Evolutionary conservation across 1,140 invertebrate genomes (phyloP).

Genomic region (Drosophila takahashii): DNA sequence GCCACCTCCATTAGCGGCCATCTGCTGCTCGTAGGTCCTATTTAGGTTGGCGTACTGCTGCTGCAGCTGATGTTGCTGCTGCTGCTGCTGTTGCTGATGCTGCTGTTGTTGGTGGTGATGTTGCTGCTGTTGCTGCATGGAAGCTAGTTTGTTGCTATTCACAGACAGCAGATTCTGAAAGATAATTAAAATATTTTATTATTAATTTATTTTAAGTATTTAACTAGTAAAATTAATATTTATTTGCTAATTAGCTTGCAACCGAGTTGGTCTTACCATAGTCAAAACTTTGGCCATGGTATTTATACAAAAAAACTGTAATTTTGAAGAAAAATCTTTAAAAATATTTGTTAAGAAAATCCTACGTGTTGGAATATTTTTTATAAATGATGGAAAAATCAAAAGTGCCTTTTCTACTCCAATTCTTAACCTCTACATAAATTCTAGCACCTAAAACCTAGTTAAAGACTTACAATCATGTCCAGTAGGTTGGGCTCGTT

Average conservation of each 20-base stretch:
- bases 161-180: constrained; percentile 79
- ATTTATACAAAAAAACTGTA: background rate
- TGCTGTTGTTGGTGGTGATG: constrained; percentile 80
- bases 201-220: too few relatives aligned
- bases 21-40: constrained; percentile 60
- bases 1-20: constrained; percentile 39
- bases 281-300: constrained; percentile 10
- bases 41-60: constrained; percentile 58
- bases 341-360: background rate
- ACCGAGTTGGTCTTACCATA: background rate
- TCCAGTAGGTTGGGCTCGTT: constrained; percentile 87
- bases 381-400: background rate
- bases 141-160: constrained; percentile 60
- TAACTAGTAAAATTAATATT: background rate
- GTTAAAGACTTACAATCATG: constrained; percentile 87
- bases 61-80: constrained; percentile 54
- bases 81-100: constrained; percentile 59
- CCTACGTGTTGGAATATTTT: background rate
- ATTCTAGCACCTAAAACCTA: background rate
- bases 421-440: too few relatives aligned
- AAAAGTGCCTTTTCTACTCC: background rate
- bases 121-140: constrained; percentile 75
- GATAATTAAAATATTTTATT: background rate
- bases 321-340: constrained; percentile 2
- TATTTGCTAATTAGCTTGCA: background rate